phyloP scores from a whole-genome alignment of 2,888 invertebrate species.

The Hedya salicella region DNA sequence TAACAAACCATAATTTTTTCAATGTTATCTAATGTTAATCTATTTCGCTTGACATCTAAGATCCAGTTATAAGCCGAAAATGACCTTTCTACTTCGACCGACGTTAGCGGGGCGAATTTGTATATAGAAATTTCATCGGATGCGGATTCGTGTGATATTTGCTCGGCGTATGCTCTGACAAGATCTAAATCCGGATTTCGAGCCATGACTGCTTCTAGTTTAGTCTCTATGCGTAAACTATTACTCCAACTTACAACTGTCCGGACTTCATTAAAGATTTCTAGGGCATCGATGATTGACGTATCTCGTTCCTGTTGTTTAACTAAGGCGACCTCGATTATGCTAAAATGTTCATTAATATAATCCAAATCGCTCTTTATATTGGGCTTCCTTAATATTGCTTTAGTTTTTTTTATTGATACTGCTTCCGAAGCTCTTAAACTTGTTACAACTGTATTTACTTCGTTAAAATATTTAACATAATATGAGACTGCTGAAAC shows the following conservation, averaged over 20 bases:
- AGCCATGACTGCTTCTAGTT: conserved; percentile 8
- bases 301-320: too few species aligned
- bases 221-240: background rate
- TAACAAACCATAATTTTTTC: background rate
- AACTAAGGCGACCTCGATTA: too few species aligned
- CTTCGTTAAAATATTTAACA: background rate
- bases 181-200: conserved; percentile 14
- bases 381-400: background rate
- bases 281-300: too few species aligned
- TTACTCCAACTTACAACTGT: background rate
- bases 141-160: background rate
- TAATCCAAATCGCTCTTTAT: too few species aligned
- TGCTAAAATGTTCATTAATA: too few species aligned
- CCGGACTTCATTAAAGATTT: too few species aligned
- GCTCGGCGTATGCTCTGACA: conserved; percentile 3
- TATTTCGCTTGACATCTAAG: background rate
- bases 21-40: background rate
- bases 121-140: conserved; percentile 7
- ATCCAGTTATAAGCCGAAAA: conserved; percentile 8
- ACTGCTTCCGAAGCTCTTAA: background rate
- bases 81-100: conserved; percentile 7
- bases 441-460: background rate
- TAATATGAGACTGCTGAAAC: background rate
- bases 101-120: conserved; percentile 15
- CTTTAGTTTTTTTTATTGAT: background rate